phyloP scores from a whole-genome alignment of 2,888 invertebrate genomes.

The Spodoptera picta region DNA sequence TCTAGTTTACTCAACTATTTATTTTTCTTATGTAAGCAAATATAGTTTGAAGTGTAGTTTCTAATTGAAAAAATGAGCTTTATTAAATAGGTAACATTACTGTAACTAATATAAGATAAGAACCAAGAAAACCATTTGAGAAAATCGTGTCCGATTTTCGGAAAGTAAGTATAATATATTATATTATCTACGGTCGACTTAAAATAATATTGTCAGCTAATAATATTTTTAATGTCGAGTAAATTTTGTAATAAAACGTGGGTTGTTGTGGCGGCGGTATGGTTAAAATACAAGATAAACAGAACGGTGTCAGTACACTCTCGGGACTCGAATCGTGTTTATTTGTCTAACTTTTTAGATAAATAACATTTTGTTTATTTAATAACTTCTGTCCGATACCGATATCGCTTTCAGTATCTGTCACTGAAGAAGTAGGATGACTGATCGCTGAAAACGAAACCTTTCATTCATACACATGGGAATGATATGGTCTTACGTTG shows the following conservation, averaged over 20 bases:
- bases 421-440: conserved; percentile 27
- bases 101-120: background rate
- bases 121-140: background rate
- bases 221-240: conserved; percentile 30
- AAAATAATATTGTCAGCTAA: conserved; percentile 23
- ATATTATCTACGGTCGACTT: conserved; percentile 3
- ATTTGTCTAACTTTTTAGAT: conserved; percentile 75
- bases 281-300: conserved; percentile 79
- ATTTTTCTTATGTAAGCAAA: too few species aligned
- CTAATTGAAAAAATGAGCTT: too few species aligned
- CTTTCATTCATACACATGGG: background rate
- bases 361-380: conserved; percentile 77
- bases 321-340: conserved; percentile 70
- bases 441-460: conserved; percentile 10
- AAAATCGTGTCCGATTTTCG: background rate
- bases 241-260: conserved; percentile 39
- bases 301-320: conserved; percentile 73
- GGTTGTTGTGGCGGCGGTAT: conserved; percentile 36
- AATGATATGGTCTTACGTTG: background rate
- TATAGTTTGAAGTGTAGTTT: too few species aligned
- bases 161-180: background rate
- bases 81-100: too few species aligned
- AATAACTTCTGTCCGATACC: conserved; percentile 53
- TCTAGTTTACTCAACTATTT: too few species aligned
- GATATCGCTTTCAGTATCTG: conserved; percentile 47